phyloP scores from a whole-genome alignment of 2,888 invertebrate species.

The Tanypteryx hageni region DNA sequence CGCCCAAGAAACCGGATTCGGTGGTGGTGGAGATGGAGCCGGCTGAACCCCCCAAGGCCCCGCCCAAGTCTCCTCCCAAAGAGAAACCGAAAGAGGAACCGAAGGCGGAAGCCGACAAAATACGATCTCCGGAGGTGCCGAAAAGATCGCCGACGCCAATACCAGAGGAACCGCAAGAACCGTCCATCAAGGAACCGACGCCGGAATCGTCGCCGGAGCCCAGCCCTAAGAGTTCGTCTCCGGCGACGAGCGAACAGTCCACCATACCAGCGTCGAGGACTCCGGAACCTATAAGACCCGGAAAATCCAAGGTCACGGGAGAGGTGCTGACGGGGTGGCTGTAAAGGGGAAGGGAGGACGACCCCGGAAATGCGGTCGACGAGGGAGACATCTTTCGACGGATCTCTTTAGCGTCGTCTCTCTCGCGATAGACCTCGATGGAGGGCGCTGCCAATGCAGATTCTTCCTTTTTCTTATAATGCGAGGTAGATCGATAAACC shows the following conservation, averaged over 20 bases:
- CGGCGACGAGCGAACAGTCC: slow-evolving; percentile 37
- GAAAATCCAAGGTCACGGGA: slow-evolving; percentile 85
- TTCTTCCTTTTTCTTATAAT: too few relatives aligned
- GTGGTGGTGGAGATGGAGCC: slow-evolving; percentile 55
- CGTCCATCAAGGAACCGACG: not conserved
- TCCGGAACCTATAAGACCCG: slow-evolving; percentile 71
- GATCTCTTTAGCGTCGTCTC: not conserved
- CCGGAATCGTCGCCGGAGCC: slow-evolving; percentile 20
- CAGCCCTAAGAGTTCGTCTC: slow-evolving; percentile 34
- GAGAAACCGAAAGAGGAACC: not conserved
- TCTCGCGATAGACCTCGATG: not conserved
- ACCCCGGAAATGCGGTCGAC: not conserved
- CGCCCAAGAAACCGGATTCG: slow-evolving; percentile 35
- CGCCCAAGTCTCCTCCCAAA: not conserved
- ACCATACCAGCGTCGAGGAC: slow-evolving; percentile 44
- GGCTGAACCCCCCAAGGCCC: not conserved
- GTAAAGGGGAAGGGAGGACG: slow-evolving; percentile 72
- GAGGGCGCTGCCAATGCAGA: too few relatives aligned
- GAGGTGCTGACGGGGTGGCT: slow-evolving; percentile 86
- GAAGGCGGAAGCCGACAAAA: not conserved
- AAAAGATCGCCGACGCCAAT: not conserved
- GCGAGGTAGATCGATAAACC: too few relatives aligned
- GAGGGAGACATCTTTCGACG: too few relatives aligned
- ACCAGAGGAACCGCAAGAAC: not conserved
- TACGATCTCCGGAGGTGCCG: not conserved